Evolutionary conservation across 2,113 vertebrate species (phyloP), one percentile per base, ranked within the genome.

Genomic region (Morone saxatilis): DNA sequence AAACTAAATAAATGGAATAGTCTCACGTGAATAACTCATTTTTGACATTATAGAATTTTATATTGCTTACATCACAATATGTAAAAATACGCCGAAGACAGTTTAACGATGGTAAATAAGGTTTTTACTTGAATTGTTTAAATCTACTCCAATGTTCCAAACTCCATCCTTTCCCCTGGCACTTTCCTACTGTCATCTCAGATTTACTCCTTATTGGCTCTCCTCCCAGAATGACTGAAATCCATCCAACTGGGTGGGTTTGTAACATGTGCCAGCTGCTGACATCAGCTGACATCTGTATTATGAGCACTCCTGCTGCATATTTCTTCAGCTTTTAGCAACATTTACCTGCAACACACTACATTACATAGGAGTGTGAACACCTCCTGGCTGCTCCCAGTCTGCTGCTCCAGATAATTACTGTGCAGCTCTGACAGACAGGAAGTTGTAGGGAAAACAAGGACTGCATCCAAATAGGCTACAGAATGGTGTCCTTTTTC

Each of bases 221-320:
- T 25, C 20, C 36, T 56, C 56, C 62, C 67, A 61, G 53, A 60
- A 16, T 14, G 13, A 51, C 43, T 66, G 78, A 65, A 51, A 40
- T 25, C 38, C 45, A 47, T 47, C 51, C 40, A 41, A 31, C 13
- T 31, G 59, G 19, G 25, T 14, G 0, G 61, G 14, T 17, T 48
- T 62, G 31, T 17, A 56, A 43, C 8, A 9, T 65, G 2, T 16
- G 25, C 19, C 25, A 61, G 36, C 20, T 71, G 62, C 76, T 80
- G 78, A 54, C 45, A 10, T 67, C 68, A 53, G 61, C 47, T 57
- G 56, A 57, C 20, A 12, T 14, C 22, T 38, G 41, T 8, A 1
- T 11, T 38, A 51, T 6, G 2, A 54, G 31, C 10, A 0, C 6
- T 51, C 38, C 10, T 56, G 10, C 57, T 56, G 54, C 63, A n/a